Base-by-base conservation (phyloP, 2,888 invertebrate species). In the Drosophila aldrichi region DNA sequence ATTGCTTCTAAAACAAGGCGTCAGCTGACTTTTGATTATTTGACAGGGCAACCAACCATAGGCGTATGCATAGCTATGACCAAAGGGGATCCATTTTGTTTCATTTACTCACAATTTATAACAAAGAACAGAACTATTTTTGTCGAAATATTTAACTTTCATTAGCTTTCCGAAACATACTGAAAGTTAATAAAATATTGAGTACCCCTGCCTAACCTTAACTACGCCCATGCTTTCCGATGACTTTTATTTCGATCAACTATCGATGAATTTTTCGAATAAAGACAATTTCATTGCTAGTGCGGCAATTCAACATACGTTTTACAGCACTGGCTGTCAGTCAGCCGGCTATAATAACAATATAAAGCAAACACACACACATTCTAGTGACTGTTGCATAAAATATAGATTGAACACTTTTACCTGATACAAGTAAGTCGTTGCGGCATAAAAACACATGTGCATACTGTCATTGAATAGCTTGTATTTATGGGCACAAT, bases 11-110 rank as follows among this genome's bases (percentile, higher is more conserved):
- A 66, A 51, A 25, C 54, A 64, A 54, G 67, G 58, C 58, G 77
- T 77, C 91, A 91, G 91, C 91, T 91, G 91, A 91, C 91, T 87
- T 70, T 44, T 61, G 61, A 52, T 78, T 57, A 55, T 72, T 69
- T 78, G 43, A 29, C 41, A 29, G 8, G 29, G 8, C 49, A 9
- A 25, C 22, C 14, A 3, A n/a, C 9, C 76, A 77, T 34, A 25
- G 4, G 62, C 76, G 77, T 73, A 63, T 65, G 20, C 52, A 70
- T 10, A 20, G 49, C 16, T 10, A 16, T 12, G 10, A 8, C 41
- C 44, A 43, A 38, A 1, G 60, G 74, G 66, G 32, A 7, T 8
- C 2, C 36, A 22, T 70, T 64, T 63, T 55, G 54, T 25, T 14
- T 18, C n/a, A 18, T 36, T 25, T 54, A 18, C 12, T 20, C 25